Percentiles rank a stretch among this genome's conserved stretches.
Evolutionary conservation across 2,797 vertebrate genomes (phyloP).

Genomic region (Otolemur crassicaudatus): DNA sequence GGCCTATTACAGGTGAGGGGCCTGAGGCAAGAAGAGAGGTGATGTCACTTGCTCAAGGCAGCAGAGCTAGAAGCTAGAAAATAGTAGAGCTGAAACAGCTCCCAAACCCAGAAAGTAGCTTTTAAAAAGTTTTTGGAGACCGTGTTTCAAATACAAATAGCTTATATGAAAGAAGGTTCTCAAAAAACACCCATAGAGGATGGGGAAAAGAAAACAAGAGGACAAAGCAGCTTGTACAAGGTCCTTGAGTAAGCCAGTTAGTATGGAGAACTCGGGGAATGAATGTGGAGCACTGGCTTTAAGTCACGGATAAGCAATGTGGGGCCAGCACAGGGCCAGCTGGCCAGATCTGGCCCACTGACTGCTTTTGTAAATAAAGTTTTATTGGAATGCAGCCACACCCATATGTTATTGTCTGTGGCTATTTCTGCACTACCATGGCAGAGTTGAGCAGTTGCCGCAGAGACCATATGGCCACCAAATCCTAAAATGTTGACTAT

Average conservation of each 20-base stretch:
- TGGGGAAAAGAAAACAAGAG: background rate
- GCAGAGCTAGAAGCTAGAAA: background rate
- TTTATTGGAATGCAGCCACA: constrained; percentile 21
- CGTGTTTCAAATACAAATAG: background rate
- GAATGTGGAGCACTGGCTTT: background rate
- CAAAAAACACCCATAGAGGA: background rate
- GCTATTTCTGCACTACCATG: background rate
- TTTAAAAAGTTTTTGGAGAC: background rate
- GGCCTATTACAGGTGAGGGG: background rate
- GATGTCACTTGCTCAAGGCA: background rate
- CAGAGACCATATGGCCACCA: background rate
- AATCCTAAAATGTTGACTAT: background rate
- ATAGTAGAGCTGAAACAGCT: background rate
- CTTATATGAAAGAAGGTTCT: background rate
- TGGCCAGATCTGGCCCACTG: background rate
- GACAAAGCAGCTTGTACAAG: background rate
- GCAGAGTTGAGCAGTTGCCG: background rate
- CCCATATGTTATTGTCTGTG: background rate
- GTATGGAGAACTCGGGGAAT: background rate
- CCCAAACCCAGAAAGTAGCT: background rate
- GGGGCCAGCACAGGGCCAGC: background rate
- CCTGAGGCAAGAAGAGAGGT: background rate
- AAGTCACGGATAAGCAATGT: fast-evolving
- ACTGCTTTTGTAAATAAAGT: constrained; percentile 52
- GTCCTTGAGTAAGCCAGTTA: too few species aligned